These are phyloP conservation scores for Haemorhous mexicanus DNA, from an alignment of 2,113 vertebrate species.

Conservation along the genomic window DNA sequence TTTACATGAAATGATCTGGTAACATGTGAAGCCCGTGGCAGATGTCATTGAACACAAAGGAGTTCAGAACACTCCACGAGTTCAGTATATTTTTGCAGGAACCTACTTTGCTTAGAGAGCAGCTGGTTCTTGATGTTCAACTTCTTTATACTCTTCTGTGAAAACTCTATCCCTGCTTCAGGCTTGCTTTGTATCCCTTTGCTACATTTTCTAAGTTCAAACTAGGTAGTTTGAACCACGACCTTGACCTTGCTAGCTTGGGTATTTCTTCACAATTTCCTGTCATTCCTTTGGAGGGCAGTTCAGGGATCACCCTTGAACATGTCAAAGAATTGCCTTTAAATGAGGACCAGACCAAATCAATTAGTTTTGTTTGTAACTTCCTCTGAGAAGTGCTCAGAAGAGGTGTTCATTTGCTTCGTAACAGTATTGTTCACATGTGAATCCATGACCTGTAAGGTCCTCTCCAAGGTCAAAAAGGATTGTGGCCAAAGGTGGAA, in stretches of 20 bases:
- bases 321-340: not conserved
- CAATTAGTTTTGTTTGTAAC: not conserved
- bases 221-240: not conserved
- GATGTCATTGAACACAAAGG: not conserved
- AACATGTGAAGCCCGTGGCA: not conserved
- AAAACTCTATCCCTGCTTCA: not conserved
- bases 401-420: not conserved
- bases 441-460: not conserved
- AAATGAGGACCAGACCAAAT: not conserved
- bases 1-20: not conserved
- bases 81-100: not conserved
- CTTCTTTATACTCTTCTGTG: not conserved
- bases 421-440: not conserved
- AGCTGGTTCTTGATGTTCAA: not conserved
- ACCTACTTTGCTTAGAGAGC: not conserved
- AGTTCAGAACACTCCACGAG: rapidly evolving
- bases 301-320: not conserved
- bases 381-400: not conserved
- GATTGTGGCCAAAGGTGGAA: not conserved
- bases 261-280: not conserved
- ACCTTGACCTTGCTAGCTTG: not conserved
- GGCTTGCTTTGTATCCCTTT: not conserved
- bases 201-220: no score
- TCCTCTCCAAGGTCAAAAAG: not conserved
- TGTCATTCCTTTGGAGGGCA: not conserved